Evolutionary conservation across 2,797 vertebrate genomes (phyloP).

Genomic region (Darevskia nairensis): DNA sequence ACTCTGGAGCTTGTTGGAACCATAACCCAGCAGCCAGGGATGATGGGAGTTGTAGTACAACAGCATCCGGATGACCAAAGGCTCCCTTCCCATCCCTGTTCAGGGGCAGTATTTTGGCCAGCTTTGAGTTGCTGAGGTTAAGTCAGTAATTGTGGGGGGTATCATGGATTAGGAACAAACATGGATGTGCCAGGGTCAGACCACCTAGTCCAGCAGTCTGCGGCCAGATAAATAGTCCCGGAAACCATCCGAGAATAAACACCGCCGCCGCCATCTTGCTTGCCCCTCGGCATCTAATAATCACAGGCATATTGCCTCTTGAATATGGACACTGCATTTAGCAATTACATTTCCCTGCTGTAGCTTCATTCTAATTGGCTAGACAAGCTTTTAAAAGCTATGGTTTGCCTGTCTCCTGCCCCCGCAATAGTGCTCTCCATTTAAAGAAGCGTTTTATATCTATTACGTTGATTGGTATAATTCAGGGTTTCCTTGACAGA

Average conservation of each 20-base stretch:
- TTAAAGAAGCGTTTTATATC: not conserved
- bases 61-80: too few relatives aligned
- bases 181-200: not conserved
- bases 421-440: not conserved
- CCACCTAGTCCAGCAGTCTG: not conserved
- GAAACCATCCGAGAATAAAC: not conserved
- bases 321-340: not conserved
- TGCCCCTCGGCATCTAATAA: not conserved
- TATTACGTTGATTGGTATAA: slow-evolving; percentile 1
- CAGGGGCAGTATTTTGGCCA: not conserved
- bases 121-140: not conserved
- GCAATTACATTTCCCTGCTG: not conserved
- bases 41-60: too few relatives aligned
- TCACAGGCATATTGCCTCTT: not conserved
- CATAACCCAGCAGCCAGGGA: too few relatives aligned
- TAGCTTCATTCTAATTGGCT: not conserved
- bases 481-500: not conserved
- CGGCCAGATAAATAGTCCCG: not conserved
- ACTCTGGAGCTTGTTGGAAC: not conserved
- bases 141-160: not conserved
- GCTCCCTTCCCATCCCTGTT: not conserved
- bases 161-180: not conserved
- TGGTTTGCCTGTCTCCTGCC: not conserved
- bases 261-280: not conserved
- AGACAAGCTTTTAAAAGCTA: not conserved